phyloP scores from a whole-genome alignment of 2,113 vertebrate genomes.

The Nerophis ophidion region DNA sequence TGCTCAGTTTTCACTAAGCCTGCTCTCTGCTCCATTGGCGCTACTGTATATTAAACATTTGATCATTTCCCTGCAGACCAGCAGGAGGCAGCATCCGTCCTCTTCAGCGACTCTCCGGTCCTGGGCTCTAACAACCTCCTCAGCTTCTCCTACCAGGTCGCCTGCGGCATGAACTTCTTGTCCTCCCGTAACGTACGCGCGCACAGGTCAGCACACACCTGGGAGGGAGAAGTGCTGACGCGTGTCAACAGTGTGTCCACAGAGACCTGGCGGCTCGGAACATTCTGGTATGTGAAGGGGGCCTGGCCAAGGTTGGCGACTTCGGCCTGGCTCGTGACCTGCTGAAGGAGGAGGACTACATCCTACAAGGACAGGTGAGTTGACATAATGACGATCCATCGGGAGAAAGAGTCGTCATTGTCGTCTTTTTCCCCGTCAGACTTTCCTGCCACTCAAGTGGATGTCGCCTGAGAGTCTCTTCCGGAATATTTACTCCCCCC shows the following conservation, averaged over 20 bases:
- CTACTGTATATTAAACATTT: no score
- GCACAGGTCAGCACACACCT: not conserved
- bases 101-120: constrained; percentile 77
- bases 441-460: constrained; percentile 58
- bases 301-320: constrained; percentile 72
- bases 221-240: not conserved
- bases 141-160: constrained; percentile 87
- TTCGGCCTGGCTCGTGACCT: constrained; percentile 83
- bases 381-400: not conserved
- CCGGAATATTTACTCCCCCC: constrained; percentile 82
- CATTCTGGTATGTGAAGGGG: constrained; percentile 50
- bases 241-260: constrained; percentile 76
- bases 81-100: constrained; percentile 61
- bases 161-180: constrained; percentile 91
- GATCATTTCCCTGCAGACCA: constrained; percentile 61
- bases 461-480: constrained; percentile 74
- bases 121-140: constrained; percentile 81
- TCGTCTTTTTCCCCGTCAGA: constrained; percentile 19
- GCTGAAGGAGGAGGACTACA: constrained; percentile 80
- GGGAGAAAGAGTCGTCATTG: not conserved
- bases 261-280: constrained; percentile 74
- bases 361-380: constrained; percentile 83
- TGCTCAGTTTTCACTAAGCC: no score
- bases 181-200: constrained; percentile 81
- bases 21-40: no score